Base-by-base conservation (phyloP, 2,797 vertebrate species). In the Mus spretus region DNA sequence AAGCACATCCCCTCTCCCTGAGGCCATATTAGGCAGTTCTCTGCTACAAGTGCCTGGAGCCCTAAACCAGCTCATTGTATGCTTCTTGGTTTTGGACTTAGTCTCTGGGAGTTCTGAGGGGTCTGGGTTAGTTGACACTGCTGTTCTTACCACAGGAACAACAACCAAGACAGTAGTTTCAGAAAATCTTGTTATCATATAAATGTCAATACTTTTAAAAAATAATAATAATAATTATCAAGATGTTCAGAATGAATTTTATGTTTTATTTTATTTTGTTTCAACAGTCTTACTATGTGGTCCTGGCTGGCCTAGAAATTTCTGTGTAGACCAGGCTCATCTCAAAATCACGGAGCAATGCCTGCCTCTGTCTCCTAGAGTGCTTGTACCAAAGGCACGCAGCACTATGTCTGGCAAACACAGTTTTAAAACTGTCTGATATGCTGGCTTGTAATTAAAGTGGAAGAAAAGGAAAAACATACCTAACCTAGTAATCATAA, bases 241-340 rank as follows among this genome's bases (percentile, higher is more conserved):
- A 74, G 82, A 86, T 72, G 12, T 82, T 87, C 19, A 80, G 19
- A 82, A n/a, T 83, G 47, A 93, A 55, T 63, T 97, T 93, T 61
- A 40, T 50, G 15, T 14, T 65, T 84, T 12, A 34, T 47, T 31
- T 44, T 44, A 61, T 61, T 61, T 59, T 40, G 17, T 84, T 50
- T 84, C 44, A 65, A 50, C 28, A 84, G 28, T 22, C 37, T 65
- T 19, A 50, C 19, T 67, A 7, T 65, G 40, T 22, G 65, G 5
- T 61, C 11, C 28, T 84, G 40, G 22, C 6, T 82, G 22, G 22
- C 34, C 55, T 26, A 15, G 10, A 50, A 50, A 50, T 50, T 50
- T 50, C 50, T 12, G 50, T 50, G 50, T 50, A 50, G 47, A 47
- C 47, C 47, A 47, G 50, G 50, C 50, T 50, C 9, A 11, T 50